These are phyloP conservation scores for Recurvirostra avosetta DNA, from an alignment of 2,113 vertebrate genomes.

Conservation along the genomic window DNA sequence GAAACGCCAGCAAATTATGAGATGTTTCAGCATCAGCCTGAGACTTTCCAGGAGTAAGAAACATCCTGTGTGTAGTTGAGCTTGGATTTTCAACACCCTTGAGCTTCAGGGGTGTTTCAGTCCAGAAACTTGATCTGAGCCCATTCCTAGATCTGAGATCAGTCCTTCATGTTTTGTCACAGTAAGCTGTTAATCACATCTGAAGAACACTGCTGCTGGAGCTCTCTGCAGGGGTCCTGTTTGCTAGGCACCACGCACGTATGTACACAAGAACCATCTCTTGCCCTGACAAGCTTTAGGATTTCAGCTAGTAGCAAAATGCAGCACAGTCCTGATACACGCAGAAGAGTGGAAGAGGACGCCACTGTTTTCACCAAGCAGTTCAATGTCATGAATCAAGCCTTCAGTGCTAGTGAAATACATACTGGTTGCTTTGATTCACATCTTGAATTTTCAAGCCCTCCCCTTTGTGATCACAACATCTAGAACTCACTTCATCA, in stretches of 20 bases:
- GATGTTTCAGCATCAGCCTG: neutral
- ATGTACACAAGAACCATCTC: neutral
- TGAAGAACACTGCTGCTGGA: neutral
- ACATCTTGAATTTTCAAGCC: neutral
- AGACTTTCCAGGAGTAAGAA: neutral
- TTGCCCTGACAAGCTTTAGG: neutral
- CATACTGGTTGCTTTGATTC: neutral
- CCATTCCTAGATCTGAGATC: neutral
- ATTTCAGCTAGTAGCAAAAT: neutral
- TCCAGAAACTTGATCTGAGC: neutral
- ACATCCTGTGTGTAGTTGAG: neutral
- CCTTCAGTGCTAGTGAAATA: neutral
- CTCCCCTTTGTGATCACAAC: neutral
- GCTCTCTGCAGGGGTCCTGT: neutral
- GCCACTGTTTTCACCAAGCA: neutral
- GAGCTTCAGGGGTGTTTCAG: neutral
- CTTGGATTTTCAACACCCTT: neutral
- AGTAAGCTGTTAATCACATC: neutral
- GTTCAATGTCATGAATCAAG: neutral
- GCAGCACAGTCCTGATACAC: neutral
- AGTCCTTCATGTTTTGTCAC: neutral
- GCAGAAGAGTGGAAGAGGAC: neutral
- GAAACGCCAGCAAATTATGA: neutral
- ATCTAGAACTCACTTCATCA: neutral
- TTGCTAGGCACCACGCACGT: neutral